phyloP scores from a whole-genome alignment of 1,140 invertebrate species.

The Coptotermes formosanus region DNA sequence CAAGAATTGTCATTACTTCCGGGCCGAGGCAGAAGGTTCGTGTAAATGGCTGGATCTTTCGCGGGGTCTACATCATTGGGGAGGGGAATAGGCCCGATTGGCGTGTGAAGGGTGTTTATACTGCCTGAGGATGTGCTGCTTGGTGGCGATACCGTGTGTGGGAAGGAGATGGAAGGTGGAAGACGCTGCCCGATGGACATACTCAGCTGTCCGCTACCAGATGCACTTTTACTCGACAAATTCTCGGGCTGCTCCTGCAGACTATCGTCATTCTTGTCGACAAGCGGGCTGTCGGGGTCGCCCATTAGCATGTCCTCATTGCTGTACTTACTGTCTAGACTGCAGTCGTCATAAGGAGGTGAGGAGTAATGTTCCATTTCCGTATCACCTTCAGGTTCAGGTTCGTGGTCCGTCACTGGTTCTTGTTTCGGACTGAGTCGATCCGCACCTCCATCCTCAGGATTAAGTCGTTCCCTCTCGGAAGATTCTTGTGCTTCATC shows the following conservation, averaged over 20 bases:
- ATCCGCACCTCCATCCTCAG: conserved; percentile 55
- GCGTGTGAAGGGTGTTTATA: conserved; percentile 34
- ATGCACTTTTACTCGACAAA: conserved; percentile 68
- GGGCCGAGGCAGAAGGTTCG: conserved; percentile 78
- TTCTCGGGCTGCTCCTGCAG: conserved; percentile 78
- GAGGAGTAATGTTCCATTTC: conserved; percentile 56
- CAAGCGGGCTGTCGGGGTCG: conserved; percentile 44
- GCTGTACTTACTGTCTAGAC: conserved; percentile 69
- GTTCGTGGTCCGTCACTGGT: conserved; percentile 46
- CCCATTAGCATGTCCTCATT: conserved; percentile 61
- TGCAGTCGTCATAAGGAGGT: conserved; percentile 71
- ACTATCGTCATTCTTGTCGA: conserved; percentile 57
- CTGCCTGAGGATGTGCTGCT: conserved; percentile 65
- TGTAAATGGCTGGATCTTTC: conserved; percentile 68
- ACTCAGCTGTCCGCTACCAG: conserved; percentile 29
- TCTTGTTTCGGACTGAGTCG: conserved; percentile 62
- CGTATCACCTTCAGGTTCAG: conserved; percentile 56
- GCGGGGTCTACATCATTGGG: conserved; percentile 56
- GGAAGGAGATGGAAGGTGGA: conserved; percentile 59
- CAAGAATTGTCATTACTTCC: conserved; percentile 94
- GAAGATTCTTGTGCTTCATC: conserved; percentile 31
- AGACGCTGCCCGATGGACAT: conserved; percentile 42
- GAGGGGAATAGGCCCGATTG: conserved; percentile 35
- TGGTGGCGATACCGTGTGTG: conserved; percentile 62
- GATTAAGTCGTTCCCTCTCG: background rate